A percentile compares a stretch with the other conserved stretches of the same genome.
phyloP scores from a whole-genome alignment of 2,113 vertebrate species.

The Erythrocercus mccallii region DNA sequence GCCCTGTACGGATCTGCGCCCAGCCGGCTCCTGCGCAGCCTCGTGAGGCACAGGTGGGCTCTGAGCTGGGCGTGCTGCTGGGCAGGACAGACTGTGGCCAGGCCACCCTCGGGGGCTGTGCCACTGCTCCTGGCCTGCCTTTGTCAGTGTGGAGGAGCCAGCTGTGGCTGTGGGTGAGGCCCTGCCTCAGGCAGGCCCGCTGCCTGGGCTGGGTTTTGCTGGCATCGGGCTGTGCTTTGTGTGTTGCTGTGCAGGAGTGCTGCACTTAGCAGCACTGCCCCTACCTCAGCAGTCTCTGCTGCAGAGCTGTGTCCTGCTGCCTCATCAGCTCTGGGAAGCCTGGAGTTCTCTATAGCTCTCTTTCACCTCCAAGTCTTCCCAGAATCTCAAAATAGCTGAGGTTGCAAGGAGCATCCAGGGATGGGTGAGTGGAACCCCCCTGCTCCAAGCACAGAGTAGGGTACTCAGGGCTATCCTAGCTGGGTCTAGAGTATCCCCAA shows the following conservation, averaged over 20 bases:
- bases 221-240: neutral
- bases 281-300: neutral
- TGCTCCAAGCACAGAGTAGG: neutral
- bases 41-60: slow-evolving; percentile 83
- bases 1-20: slow-evolving; percentile 71
- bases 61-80: neutral
- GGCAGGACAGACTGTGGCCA: too few species aligned
- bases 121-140: neutral
- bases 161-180: neutral
- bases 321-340: neutral
- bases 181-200: fast-evolving
- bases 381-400: neutral
- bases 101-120: neutral
- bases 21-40: slow-evolving; percentile 75
- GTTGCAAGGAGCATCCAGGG: neutral
- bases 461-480: neutral
- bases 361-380: neutral
- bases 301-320: neutral
- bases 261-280: neutral
- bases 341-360: neutral
- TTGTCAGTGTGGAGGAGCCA: neutral
- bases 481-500: neutral
- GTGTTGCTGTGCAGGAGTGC: neutral
- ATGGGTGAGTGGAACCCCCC: neutral
- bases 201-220: neutral